phyloP scores from a whole-genome alignment of 2,888 invertebrate species.

The Diploptera punctata region DNA sequence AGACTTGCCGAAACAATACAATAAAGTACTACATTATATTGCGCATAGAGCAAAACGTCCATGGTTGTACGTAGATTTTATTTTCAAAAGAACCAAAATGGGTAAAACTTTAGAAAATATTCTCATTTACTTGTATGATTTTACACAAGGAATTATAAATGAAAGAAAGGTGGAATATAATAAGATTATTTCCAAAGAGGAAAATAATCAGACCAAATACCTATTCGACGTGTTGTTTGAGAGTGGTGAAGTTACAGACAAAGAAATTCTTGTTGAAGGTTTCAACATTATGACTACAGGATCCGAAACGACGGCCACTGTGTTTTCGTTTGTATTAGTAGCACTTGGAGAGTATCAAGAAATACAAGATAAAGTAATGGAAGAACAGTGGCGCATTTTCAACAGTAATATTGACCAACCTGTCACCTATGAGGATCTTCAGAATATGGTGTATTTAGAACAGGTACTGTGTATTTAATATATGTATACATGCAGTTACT shows the following conservation, averaged over 20 bases:
- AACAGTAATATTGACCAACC: slow-evolving; percentile 18
- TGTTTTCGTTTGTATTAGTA: slow-evolving; percentile 31
- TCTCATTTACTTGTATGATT: neutral
- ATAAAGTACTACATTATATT: neutral
- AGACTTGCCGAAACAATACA: neutral
- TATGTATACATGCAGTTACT: no score
- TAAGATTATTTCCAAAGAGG: neutral
- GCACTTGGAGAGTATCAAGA: slow-evolving; percentile 40
- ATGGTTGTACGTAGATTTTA: neutral
- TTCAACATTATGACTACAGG: slow-evolving; percentile 41
- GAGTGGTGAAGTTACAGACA: neutral
- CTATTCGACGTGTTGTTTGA: slow-evolving; percentile 31
- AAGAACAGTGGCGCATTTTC: slow-evolving; percentile 34
- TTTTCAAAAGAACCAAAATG: neutral
- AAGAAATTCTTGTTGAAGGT: slow-evolving; percentile 38
- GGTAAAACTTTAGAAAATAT: neutral
- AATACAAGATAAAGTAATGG: slow-evolving; percentile 39
- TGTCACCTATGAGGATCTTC: slow-evolving; percentile 39
- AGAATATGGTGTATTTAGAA: slow-evolving; percentile 42
- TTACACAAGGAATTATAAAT: neutral
- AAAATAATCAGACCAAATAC: neutral
- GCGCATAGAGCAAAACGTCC: neutral
- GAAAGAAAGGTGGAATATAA: slow-evolving; percentile 5
- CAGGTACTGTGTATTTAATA: neutral
- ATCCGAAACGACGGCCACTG: slow-evolving; percentile 40